Evolutionary conservation across 2,113 vertebrate genomes (phyloP).

Genomic region (Serinus canaria): DNA sequence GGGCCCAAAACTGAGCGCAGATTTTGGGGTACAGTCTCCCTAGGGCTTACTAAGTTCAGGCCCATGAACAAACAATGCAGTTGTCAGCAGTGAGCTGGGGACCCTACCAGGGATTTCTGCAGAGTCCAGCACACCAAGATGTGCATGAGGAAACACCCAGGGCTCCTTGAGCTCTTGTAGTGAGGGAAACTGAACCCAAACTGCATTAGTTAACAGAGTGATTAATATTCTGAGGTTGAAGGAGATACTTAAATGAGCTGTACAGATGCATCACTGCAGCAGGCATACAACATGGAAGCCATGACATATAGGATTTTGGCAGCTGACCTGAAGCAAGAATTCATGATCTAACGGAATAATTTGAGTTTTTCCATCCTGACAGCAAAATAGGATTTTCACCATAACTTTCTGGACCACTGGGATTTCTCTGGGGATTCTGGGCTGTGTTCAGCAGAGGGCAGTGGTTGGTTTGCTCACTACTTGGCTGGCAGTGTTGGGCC

Average conservation of each 20-base stretch:
- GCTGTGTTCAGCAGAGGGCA: constrained; percentile 58
- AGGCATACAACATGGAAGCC: background rate
- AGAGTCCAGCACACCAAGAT: background rate
- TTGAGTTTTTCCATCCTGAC: background rate
- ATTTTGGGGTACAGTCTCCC: background rate
- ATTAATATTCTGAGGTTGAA: background rate
- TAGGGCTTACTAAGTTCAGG: background rate
- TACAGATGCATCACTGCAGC: background rate
- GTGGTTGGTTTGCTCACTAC: constrained; percentile 37
- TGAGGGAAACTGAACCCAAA: background rate
- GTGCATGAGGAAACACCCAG: background rate
- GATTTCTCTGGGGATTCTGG: background rate
- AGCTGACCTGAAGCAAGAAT: background rate
- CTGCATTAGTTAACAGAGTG: accelerated
- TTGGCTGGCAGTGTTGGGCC: background rate
- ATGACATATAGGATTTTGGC: background rate
- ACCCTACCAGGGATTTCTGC: background rate
- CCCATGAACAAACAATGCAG: accelerated
- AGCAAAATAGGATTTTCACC: background rate
- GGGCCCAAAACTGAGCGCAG: background rate
- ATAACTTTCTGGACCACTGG: background rate
- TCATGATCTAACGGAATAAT: background rate
- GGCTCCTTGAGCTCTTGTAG: background rate
- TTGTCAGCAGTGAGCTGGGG: background rate
- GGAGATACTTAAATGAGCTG: background rate